Percentiles rank a stretch among this genome's conserved stretches.
Conservation (phyloP, 2,113 vertebrate genomes). For the Cnemophilus loriae region DNA sequence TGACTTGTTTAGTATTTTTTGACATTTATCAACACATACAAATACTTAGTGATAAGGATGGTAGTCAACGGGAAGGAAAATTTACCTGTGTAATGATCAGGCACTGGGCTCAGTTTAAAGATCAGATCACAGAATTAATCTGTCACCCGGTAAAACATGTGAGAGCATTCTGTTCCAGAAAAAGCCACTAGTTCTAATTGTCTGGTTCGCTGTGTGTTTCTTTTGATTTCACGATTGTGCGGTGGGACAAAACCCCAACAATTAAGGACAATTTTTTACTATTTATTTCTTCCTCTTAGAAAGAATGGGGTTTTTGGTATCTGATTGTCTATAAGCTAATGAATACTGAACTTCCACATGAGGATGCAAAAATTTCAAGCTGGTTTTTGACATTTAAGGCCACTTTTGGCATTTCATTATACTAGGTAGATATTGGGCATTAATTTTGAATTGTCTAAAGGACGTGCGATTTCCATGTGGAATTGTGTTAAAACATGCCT, state of each 20-base stretch:
- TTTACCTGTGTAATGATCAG: neutral
- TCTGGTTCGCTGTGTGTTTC: neutral
- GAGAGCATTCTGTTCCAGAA: neutral
- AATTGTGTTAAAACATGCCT: neutral
- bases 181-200: neutral
- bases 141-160: neutral
- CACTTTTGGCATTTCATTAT: neutral
- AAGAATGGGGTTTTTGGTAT: neutral
- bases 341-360: neutral
- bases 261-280: neutral
- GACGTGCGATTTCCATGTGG: neutral
- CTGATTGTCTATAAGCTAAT: neutral
- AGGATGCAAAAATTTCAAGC: neutral
- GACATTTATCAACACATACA: neutral
- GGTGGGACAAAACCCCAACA: neutral
- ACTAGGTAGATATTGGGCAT: neutral
- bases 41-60: neutral
- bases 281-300: neutral
- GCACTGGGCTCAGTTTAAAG: neutral
- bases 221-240: neutral
- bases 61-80: neutral
- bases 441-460: neutral
- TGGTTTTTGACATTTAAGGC: neutral
- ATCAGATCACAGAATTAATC: neutral
- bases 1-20: neutral